These are phyloP conservation scores for Characodon lateralis DNA, from an alignment of 2,797 vertebrate genomes.

Conservation along the genomic window DNA sequence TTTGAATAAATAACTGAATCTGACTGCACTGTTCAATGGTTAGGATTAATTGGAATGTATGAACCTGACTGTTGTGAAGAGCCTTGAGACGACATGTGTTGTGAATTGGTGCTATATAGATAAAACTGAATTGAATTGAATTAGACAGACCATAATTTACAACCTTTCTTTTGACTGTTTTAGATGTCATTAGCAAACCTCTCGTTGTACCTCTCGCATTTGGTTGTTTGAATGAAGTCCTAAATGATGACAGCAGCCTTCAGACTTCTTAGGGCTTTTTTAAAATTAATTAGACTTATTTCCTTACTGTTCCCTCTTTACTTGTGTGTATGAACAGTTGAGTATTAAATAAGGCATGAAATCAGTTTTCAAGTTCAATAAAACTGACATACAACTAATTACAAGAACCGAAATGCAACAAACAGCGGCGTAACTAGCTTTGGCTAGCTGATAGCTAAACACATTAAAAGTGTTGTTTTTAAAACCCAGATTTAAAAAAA, in stretches of 20 bases:
- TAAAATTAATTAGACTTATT: not conserved
- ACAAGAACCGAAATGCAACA: too few relatives aligned
- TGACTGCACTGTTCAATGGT: too few relatives aligned
- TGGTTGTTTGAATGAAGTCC: not conserved
- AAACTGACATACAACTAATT: not conserved
- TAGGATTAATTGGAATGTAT: too few relatives aligned
- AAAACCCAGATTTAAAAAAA: too few relatives aligned
- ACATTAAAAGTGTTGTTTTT: too few relatives aligned
- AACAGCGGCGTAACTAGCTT: too few relatives aligned
- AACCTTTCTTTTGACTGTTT: not conserved
- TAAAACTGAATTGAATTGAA: too few relatives aligned
- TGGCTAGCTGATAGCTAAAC: too few relatives aligned
- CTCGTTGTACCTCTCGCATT: not conserved
- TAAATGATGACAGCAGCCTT: not conserved
- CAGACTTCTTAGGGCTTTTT: not conserved
- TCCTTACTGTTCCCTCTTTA: not conserved
- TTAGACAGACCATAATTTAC: not conserved
- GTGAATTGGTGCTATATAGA: too few relatives aligned
- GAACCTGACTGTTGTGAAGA: too few relatives aligned
- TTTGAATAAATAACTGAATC: too few relatives aligned
- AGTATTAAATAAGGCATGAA: not conserved
- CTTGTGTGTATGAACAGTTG: not conserved
- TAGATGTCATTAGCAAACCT: not conserved
- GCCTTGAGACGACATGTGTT: too few relatives aligned
- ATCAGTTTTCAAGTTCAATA: not conserved